These are phyloP conservation scores for Dipodomys ordii DNA, from an alignment of 2,113 vertebrate genomes.

Conservation along the genomic window DNA sequence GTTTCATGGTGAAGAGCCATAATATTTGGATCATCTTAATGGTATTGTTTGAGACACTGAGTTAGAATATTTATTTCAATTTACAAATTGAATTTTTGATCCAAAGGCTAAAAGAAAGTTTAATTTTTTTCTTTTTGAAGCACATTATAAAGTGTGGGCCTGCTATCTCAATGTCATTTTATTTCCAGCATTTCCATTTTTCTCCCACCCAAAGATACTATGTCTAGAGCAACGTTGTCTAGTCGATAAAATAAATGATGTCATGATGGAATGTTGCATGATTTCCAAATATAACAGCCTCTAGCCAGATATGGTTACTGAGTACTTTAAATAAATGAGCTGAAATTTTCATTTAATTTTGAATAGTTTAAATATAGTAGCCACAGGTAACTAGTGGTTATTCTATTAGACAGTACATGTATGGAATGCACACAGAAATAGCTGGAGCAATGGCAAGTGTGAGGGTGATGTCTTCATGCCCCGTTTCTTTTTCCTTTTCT, in stretches of 20 bases:
- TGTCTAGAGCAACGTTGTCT: background rate
- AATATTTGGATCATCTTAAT: background rate
- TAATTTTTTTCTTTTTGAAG: background rate
- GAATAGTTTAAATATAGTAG: slow-evolving; percentile 14
- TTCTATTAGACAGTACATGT: background rate
- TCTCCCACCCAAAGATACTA: background rate
- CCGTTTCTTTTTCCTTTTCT: background rate
- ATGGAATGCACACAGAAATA: background rate
- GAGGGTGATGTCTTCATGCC: background rate
- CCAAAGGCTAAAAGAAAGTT: background rate
- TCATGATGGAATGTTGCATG: background rate
- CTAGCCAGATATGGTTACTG: background rate
- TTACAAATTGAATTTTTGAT: background rate
- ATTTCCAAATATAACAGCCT: background rate
- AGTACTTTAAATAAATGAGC: background rate
- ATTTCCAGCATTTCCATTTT: background rate
- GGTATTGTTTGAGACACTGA: background rate
- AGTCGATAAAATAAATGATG: background rate
- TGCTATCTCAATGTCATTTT: background rate
- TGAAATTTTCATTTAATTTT: slow-evolving; percentile 40
- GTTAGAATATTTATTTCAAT: background rate
- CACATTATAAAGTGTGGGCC: background rate
- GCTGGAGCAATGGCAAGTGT: background rate
- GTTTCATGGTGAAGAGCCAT: slow-evolving; percentile 2
- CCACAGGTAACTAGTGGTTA: background rate